Conservation (phyloP, 2,797 vertebrate species). For the Cichlasoma orientale region DNA sequence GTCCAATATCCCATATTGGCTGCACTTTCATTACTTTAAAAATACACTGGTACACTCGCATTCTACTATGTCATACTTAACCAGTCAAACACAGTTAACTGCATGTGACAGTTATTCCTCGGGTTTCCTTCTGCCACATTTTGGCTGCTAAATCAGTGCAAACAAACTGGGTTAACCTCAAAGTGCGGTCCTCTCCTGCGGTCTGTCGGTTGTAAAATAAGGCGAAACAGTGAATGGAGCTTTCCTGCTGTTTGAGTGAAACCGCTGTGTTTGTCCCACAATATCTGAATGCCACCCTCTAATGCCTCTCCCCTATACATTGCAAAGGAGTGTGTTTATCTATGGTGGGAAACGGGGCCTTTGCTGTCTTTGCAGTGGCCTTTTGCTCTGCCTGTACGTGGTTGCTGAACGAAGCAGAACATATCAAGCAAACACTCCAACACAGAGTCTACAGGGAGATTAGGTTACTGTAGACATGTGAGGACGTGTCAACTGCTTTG, state of each 20-base stretch:
- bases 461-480: conserved; percentile 57
- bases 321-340: conserved; percentile 71
- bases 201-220: conserved; percentile 39
- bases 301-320: conserved; percentile 63
- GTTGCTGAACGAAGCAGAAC: conserved; percentile 64
- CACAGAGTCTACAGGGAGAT: conserved; percentile 45
- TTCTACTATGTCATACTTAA: conserved; percentile 27
- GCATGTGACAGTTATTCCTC: conserved; percentile 47
- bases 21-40: conserved; percentile 19
- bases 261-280: conserved; percentile 61
- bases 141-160: conserved; percentile 40
- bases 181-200: conserved; percentile 31
- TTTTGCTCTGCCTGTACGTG: conserved; percentile 44
- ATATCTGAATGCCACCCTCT: conserved; percentile 50
- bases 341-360: conserved; percentile 66
- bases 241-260: conserved; percentile 58
- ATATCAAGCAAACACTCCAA: conserved; percentile 73
- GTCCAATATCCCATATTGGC: neutral
- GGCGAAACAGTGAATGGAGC: conserved; percentile 26
- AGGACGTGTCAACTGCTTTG: conserved; percentile 44
- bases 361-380: conserved; percentile 54
- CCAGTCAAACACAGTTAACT: conserved; percentile 35
- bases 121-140: conserved; percentile 44
- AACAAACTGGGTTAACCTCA: conserved; percentile 29
- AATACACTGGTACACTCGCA: conserved; percentile 1